Evolutionary conservation across 2,113 vertebrate genomes (phyloP).

Genomic region (Myotis brandtii): DNA sequence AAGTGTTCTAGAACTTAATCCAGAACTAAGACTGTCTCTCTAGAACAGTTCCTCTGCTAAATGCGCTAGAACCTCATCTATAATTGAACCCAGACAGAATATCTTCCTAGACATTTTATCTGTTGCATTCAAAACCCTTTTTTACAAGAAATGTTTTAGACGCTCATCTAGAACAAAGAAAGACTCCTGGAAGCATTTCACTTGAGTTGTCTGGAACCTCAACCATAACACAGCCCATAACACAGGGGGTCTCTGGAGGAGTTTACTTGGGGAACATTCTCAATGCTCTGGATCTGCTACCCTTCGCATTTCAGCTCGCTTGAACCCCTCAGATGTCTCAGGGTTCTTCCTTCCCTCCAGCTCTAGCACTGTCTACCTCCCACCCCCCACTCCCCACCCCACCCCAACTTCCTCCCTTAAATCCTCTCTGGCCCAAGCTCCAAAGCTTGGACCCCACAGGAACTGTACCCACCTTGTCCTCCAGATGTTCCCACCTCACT

Average conservation of each 20-base stretch:
- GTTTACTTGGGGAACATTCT: neutral
- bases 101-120: neutral
- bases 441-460: neutral
- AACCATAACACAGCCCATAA: neutral
- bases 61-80: neutral
- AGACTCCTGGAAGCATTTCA: slow-evolving; percentile 18
- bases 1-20: slow-evolving; percentile 13
- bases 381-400: neutral
- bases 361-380: neutral
- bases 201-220: neutral
- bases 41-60: neutral
- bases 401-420: slow-evolving; percentile 30
- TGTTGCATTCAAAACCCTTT: slow-evolving; percentile 35
- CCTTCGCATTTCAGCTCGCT: neutral
- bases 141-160: slow-evolving; percentile 11
- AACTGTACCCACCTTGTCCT: neutral
- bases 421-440: neutral
- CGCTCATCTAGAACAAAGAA: slow-evolving; percentile 53
- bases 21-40: slow-evolving; percentile 20
- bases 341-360: neutral
- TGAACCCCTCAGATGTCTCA: neutral
- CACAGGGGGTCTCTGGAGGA: neutral
- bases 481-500: neutral
- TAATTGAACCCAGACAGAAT: neutral
- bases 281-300: neutral